Percentiles rank a stretch among this genome's conserved stretches.
phyloP scores from a whole-genome alignment of 2,113 vertebrate genomes.

The Cinclus mexicanus region DNA sequence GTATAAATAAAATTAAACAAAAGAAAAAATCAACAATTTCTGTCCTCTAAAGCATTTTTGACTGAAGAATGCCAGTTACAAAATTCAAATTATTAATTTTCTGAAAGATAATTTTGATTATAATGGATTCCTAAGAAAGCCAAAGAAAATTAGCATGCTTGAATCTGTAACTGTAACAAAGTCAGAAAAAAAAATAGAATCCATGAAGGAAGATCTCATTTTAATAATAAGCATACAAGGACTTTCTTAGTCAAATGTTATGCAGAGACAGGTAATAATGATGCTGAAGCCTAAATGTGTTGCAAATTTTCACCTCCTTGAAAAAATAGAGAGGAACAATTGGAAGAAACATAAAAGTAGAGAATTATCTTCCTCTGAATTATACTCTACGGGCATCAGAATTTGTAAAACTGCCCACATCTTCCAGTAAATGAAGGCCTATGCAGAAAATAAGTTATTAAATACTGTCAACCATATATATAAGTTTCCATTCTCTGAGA shows the following conservation, averaged over 20 bases:
- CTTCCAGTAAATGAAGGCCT: constrained; percentile 28
- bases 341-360: neutral
- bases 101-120: neutral
- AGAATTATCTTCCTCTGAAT: constrained; percentile 9
- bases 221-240: neutral
- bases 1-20: neutral
- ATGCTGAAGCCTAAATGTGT: neutral
- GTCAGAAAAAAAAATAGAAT: neutral
- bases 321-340: neutral
- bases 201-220: neutral
- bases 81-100: neutral
- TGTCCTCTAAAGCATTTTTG: neutral
- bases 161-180: neutral
- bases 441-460: constrained; percentile 6
- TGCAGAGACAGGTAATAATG: neutral
- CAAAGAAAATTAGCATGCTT: neutral
- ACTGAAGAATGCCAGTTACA: neutral
- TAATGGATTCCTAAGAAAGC: neutral
- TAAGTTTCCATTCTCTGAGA: neutral
- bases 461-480: neutral
- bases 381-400: neutral
- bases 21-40: neutral
- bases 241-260: neutral
- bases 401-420: constrained; percentile 6
- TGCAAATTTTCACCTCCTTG: neutral